Percentiles rank a stretch among this genome's conserved stretches.
phyloP scores from a whole-genome alignment of 2,113 vertebrate species.

The Pardalotus punctatus region DNA sequence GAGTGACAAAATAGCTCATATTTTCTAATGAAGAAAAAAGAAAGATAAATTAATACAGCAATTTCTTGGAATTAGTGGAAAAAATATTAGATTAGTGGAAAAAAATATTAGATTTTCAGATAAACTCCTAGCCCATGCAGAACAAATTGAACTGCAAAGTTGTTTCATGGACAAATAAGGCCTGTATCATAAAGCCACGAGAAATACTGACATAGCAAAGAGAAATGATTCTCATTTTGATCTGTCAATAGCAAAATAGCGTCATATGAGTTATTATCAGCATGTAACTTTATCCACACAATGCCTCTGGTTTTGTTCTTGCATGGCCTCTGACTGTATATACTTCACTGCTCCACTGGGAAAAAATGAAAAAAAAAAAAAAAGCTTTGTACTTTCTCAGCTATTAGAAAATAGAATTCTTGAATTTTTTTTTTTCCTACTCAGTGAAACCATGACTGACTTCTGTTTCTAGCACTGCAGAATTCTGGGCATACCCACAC shows the following conservation, averaged over 20 bases:
- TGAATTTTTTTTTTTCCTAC: neutral
- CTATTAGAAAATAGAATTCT: slow-evolving; percentile 11
- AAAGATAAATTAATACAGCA: neutral
- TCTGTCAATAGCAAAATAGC: slow-evolving; percentile 33
- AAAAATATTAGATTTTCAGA: neutral
- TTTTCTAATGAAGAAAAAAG: neutral
- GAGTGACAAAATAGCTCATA: neutral
- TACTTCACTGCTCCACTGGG: slow-evolving; percentile 3
- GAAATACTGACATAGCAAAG: slow-evolving; percentile 4
- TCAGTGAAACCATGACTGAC: neutral
- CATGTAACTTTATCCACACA: slow-evolving; percentile 15
- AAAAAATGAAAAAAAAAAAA: neutral
- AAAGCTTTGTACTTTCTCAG: slow-evolving; percentile 8
- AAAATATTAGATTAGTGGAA: too few relatives aligned
- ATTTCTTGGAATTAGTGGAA: neutral
- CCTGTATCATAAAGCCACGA: neutral
- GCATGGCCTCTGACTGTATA: neutral
- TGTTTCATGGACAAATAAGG: neutral
- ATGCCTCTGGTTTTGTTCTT: slow-evolving; percentile 33
- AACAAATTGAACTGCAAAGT: neutral
- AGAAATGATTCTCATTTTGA: slow-evolving; percentile 22
- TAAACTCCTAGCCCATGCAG: neutral
- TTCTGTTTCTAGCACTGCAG: neutral
- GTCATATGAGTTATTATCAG: slow-evolving; percentile 5
- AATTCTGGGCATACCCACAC: neutral